Conservation (phyloP, 2,888 invertebrate genomes). For the Eurytoma adleriae region DNA sequence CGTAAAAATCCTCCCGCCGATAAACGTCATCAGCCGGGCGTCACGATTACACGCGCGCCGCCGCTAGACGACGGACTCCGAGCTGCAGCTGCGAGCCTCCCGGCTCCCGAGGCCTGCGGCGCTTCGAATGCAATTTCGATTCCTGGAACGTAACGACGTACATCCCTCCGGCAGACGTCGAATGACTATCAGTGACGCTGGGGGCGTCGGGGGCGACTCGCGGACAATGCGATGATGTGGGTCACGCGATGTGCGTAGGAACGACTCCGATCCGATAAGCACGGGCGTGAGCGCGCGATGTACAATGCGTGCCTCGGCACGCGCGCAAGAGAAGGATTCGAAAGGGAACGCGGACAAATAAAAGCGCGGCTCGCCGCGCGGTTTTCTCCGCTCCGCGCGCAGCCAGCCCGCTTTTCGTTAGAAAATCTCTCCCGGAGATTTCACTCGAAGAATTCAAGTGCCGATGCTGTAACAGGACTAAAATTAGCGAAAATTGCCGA, state of each 20-base stretch:
- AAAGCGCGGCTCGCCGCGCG: neutral
- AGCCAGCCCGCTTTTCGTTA: slow-evolving; percentile 4
- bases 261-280: no score
- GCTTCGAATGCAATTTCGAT: no score
- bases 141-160: no score
- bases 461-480: neutral
- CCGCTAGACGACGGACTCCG: no score
- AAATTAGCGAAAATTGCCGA: slow-evolving; percentile 7
- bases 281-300: neutral
- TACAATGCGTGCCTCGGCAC: neutral
- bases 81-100: no score
- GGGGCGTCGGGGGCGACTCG: neutral
- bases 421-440: slow-evolving; percentile 10
- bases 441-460: slow-evolving; percentile 11
- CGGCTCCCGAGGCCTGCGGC: no score
- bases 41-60: no score
- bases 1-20: neutral
- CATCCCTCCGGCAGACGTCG: no score
- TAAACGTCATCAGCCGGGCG: neutral
- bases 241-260: slow-evolving; percentile 29
- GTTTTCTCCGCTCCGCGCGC: neutral
- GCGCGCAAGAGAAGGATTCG: neutral
- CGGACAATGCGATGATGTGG: slow-evolving; percentile 1
- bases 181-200: no score
- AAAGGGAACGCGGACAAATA: slow-evolving; percentile 1